A percentile compares a stretch with the other conserved stretches of the same genome.
These are phyloP conservation scores for Crocallis elinguaria DNA, from an alignment of 2,888 invertebrate species.

Conservation along the genomic window DNA sequence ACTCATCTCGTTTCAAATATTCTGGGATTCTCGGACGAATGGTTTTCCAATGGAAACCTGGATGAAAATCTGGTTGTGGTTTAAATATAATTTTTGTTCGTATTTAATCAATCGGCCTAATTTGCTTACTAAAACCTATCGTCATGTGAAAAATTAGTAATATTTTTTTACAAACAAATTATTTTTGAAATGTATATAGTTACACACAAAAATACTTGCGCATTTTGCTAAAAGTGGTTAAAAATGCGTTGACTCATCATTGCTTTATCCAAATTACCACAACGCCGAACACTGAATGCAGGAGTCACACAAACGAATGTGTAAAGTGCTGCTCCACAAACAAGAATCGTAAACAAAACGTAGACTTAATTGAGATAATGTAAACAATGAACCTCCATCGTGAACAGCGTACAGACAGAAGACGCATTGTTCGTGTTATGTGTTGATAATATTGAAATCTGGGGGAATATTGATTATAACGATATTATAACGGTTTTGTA, in stretches of 20 bases:
- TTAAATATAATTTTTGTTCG: no score
- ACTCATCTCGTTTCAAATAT: conserved; percentile 55
- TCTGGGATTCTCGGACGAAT: conserved; percentile 21
- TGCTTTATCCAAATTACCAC: conserved; percentile 10
- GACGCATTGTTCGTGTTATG: conserved; percentile 41
- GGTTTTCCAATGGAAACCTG: conserved; percentile 20
- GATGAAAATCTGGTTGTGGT: neutral
- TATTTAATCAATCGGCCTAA: no score
- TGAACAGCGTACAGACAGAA: conserved; percentile 54
- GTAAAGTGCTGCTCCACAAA: conserved; percentile 67
- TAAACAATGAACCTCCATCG: conserved; percentile 75
- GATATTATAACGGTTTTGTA: no score
- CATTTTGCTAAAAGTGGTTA: no score
- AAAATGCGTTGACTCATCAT: conserved; percentile 10
- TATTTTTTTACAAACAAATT: no score
- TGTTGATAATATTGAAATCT: conserved; percentile 23
- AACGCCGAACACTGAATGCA: conserved; percentile 27
- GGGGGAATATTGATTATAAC: conserved; percentile 17
- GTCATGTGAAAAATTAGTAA: no score
- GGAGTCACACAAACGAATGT: conserved; percentile 64
- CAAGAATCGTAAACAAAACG: conserved; percentile 70
- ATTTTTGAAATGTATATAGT: no score
- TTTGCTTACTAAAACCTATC: no score
- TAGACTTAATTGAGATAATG: conserved; percentile 81
- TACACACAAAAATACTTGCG: no score